Conservation (phyloP, 2,888 invertebrate species). For the Lucinisca nassula region DNA sequence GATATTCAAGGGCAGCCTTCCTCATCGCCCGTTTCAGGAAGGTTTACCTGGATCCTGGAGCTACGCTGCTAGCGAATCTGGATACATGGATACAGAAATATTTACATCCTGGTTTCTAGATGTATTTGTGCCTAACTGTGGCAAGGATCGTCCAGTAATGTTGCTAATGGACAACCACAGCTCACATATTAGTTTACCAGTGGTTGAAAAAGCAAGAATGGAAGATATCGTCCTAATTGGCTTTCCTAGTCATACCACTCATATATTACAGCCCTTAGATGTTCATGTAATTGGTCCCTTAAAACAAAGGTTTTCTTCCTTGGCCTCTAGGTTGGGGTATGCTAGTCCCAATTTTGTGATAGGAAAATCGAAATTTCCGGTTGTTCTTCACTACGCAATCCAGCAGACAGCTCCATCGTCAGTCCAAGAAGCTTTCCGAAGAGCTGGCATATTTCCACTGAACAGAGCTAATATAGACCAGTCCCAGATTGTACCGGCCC, state of each 20-base stretch:
- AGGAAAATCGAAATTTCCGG: slow-evolving; percentile 25
- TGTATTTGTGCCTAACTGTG: slow-evolving; percentile 39
- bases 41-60: slow-evolving; percentile 36
- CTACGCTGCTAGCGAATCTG: slow-evolving; percentile 7
- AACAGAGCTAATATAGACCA: slow-evolving; percentile 18
- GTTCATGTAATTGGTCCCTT: slow-evolving; percentile 23
- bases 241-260: slow-evolving; percentile 30
- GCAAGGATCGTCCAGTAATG: slow-evolving; percentile 31
- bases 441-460: slow-evolving; percentile 14
- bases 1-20: slow-evolving; percentile 25
- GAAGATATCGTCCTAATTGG: slow-evolving; percentile 19
- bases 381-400: slow-evolving; percentile 28
- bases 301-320: background rate
- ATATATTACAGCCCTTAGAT: slow-evolving; percentile 38
- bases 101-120: slow-evolving; percentile 27
- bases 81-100: slow-evolving; percentile 32
- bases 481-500: background rate
- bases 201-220: slow-evolving; percentile 14
- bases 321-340: slow-evolving; percentile 21
- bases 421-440: slow-evolving; percentile 9
- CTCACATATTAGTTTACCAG: slow-evolving; percentile 2
- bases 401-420: slow-evolving; percentile 14
- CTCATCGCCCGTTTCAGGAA: slow-evolving; percentile 9
- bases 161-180: slow-evolving; percentile 35
- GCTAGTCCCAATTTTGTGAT: background rate